A percentile compares a stretch with the other conserved stretches of the same genome.
These are phyloP conservation scores for Unio delphinus DNA, from an alignment of 2,888 invertebrate genomes.

Conservation along the genomic window DNA sequence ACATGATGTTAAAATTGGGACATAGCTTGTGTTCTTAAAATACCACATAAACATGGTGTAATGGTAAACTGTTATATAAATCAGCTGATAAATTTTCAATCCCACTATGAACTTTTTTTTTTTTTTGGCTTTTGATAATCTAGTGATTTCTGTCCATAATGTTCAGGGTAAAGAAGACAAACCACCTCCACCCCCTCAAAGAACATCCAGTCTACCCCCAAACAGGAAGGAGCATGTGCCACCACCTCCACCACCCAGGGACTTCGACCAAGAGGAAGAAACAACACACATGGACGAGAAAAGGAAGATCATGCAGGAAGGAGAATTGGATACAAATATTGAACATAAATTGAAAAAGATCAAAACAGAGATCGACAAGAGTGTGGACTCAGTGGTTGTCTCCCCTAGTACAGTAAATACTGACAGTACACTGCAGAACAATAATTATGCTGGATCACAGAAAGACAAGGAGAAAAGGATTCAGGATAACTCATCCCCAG, in stretches of 20 bases:
- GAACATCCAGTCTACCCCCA: constrained; percentile 34
- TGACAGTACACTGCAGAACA: no score
- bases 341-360: constrained; percentile 58
- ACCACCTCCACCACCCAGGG: constrained; percentile 30
- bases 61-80: background rate
- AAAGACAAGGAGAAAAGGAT: no score
- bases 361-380: constrained; percentile 60
- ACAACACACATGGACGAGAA: constrained; percentile 62
- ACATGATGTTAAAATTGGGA: no score
- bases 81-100: background rate
- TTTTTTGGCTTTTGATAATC: no score
- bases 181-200: constrained; percentile 41
- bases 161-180: constrained; percentile 17
- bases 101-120: background rate
- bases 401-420: no score
- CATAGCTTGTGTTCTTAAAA: no score
- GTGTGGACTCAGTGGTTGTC: constrained; percentile 24
- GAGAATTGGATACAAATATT: constrained; percentile 7
- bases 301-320: constrained; percentile 58
- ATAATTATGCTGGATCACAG: no score
- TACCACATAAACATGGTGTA: background rate
- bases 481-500: no score
- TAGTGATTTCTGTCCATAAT: background rate
- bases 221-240: constrained; percentile 18
- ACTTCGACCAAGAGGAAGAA: constrained; percentile 19